Evolutionary conservation across 2,113 vertebrate species (phyloP), one percentile per base, ranked within the genome.

Genomic region (Eudyptes chrysolophus): DNA sequence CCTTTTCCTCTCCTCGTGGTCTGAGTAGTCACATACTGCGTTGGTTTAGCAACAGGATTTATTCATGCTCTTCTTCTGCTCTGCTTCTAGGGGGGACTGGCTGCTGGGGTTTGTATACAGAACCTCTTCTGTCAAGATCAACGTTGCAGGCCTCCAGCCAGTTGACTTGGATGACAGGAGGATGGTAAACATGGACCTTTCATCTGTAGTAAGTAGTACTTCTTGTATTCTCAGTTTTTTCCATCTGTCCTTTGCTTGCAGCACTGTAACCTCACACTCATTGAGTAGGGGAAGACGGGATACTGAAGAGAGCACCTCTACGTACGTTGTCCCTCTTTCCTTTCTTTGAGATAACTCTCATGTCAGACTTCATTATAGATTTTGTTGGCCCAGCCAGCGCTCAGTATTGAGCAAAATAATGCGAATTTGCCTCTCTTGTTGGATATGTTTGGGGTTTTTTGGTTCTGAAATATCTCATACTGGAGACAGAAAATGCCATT

Each of bases 91-190:
- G 96, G 99, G 99, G 6, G 99, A 99, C 97, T 99, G 99, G 99
- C 99, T 99, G 62, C 98, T 99, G 96, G 96, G 99, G 22, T 99
- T 99, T 81, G 98, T 99, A n/a, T 99, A 99, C 97, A 98, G 99
- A 90, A 99, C 99, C 14, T 99, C 99, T 20, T 98, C 99, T 5
- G 99, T 97, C 89, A 98, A 99, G 95, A 92, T 99, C 64, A 99
- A 69, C 0, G 99, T 99, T 2, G 99, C 99, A 8, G 99, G 99
- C 65, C 98, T 99, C 44, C 99, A 99, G 97, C 99, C 99, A 19
- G 98, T 99, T 5, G 94, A 89, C 92, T 96, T 99, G 88, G 98
- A 98, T 48, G 98, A 99, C 96, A 98, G 98, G 46, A 98, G 98
- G 78, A 98, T 99, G 97, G 98, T 99, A 81, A 99, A 99, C 22